Evolutionary conservation across 2,888 invertebrate species (phyloP), one percentile per base, ranked within the genome.

Genomic region (Scaptomyza reducta): DNA sequence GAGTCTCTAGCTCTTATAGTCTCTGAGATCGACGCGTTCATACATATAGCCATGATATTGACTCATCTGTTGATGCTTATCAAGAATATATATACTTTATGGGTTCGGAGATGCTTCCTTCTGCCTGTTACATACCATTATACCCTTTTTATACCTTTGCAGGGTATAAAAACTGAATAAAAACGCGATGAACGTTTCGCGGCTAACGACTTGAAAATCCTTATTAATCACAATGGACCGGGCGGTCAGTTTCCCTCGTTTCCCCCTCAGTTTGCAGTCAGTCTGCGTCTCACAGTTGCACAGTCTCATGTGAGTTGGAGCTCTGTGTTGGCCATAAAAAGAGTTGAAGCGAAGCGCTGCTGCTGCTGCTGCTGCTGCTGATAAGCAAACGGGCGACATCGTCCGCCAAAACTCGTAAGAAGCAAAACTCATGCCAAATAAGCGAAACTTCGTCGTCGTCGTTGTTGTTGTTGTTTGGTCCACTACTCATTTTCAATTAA

Each of bases 401-500:
- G 61, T 65, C 63, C 55, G 47, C 68, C 55, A 56, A 64, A 55
- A 55, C 45, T 53, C 14, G 56, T 54, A 42, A 44, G 50, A 44
- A 45, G 58, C 68, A 38, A 74, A 69, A 56, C 42, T 63, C 71
- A 63, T 61, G 64, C 71, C 77, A 78, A 79, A 71, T 79, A 76
- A 79, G 76, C 76, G 59, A 80, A 80, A 56, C 16, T 56, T 61
- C 66, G 60, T 25, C 47, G 46, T 29, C 14, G 55, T 49, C 35
- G 54, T 57, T 60, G 53, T 58, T 31, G 35, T 27, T 51, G 64
- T 53, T 38, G 59, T 49, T 72, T 78, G 66, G 69, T 81, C 77
- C 87, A 86, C 82, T 79, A 79, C 84, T 88, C 84, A 85, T 85
- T 85, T 85, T 85, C 84, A 85, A 85, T 85, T 85, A 85, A 85